Conservation (phyloP, 1,140 invertebrate genomes). For the Heliconius congener region DNA sequence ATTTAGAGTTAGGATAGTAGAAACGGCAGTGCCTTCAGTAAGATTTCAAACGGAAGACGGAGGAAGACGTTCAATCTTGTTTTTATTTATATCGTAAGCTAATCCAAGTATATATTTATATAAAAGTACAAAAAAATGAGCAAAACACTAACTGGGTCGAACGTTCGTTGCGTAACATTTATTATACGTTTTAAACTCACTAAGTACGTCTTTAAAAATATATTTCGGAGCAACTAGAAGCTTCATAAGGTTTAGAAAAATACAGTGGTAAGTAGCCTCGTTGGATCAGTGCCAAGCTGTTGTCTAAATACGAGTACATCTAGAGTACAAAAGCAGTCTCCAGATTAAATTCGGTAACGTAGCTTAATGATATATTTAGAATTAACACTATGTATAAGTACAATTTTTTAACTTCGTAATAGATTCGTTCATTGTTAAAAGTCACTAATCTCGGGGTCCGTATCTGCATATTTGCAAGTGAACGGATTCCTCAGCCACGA, state of each 20-base stretch:
- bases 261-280: slow-evolving; percentile 76
- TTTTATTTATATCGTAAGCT: slow-evolving; percentile 45
- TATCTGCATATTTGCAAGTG: slow-evolving; percentile 87
- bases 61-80: slow-evolving; percentile 64
- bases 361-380: slow-evolving; percentile 76
- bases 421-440: slow-evolving; percentile 69
- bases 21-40: slow-evolving; percentile 48
- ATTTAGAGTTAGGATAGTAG: slow-evolving; percentile 40
- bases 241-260: slow-evolving; percentile 74
- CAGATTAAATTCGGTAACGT: slow-evolving; percentile 81
- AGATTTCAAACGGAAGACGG: slow-evolving; percentile 56
- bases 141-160: slow-evolving; percentile 51
- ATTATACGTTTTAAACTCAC: slow-evolving; percentile 44
- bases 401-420: slow-evolving; percentile 37
- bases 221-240: slow-evolving; percentile 61
- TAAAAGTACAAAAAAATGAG: slow-evolving; percentile 78
- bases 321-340: slow-evolving; percentile 81
- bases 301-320: slow-evolving; percentile 74
- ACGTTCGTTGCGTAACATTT: slow-evolving; percentile 57
- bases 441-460: slow-evolving; percentile 84
- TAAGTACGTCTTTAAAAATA: slow-evolving; percentile 51
- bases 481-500: slow-evolving; percentile 86
- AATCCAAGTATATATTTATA: slow-evolving; percentile 42
- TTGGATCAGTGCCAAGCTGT: slow-evolving; percentile 71
- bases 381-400: slow-evolving; percentile 49